Evolutionary conservation across 1,140 invertebrate genomes (phyloP).

Genomic region (Euwallacea similis): DNA sequence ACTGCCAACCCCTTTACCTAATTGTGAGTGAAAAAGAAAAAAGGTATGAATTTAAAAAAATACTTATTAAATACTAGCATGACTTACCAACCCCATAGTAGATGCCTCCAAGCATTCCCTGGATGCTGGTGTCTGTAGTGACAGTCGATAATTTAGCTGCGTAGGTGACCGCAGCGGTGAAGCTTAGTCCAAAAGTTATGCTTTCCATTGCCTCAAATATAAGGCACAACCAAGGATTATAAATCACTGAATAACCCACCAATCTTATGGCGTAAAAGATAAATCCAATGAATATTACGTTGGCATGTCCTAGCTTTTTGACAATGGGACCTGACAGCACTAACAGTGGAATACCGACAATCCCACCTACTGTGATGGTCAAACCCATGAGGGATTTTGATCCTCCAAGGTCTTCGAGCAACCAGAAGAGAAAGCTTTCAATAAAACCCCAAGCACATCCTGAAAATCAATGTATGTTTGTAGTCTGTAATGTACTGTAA

Average conservation of each 20-base stretch:
- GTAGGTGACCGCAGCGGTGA: slow-evolving; percentile 81
- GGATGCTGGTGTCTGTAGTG: slow-evolving; percentile 80
- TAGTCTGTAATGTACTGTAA: background rate
- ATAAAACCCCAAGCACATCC: slow-evolving; percentile 82
- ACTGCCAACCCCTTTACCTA: slow-evolving; percentile 77
- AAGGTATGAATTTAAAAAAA: background rate
- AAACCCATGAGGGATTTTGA: slow-evolving; percentile 81
- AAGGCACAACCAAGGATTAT: slow-evolving; percentile 78
- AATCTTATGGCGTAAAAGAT: slow-evolving; percentile 75
- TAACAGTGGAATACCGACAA: slow-evolving; percentile 76
- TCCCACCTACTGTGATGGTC: slow-evolving; percentile 77
- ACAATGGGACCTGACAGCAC: slow-evolving; percentile 79
- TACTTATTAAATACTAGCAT: background rate
- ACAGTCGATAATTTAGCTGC: slow-evolving; percentile 75
- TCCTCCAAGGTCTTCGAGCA: slow-evolving; percentile 77
- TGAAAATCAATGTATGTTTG: slow-evolving; percentile 47
- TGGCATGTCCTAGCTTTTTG: slow-evolving; percentile 75
- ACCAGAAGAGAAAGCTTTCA: slow-evolving; percentile 86
- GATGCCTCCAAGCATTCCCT: slow-evolving; percentile 77
- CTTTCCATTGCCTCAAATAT: slow-evolving; percentile 83
- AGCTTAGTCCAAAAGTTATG: slow-evolving; percentile 79
- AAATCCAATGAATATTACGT: slow-evolving; percentile 80
- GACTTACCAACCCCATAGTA: slow-evolving; percentile 78
- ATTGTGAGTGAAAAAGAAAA: slow-evolving; percentile 11
- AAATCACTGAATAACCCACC: slow-evolving; percentile 78